Conservation (phyloP, 2,797 vertebrate species). For the Scleropages formosus region DNA sequence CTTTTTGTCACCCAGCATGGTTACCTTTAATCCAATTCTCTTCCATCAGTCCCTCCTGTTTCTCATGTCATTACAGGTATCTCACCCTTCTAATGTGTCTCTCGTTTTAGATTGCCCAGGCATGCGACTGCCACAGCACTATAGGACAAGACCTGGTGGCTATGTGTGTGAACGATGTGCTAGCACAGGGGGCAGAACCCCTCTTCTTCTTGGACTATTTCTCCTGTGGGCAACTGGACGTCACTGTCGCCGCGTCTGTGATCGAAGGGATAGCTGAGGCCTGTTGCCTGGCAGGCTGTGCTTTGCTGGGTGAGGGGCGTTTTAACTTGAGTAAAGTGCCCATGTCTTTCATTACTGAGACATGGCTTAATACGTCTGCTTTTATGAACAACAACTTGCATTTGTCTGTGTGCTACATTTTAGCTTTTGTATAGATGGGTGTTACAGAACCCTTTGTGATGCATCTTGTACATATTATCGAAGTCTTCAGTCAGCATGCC, state of each 20-base stretch:
- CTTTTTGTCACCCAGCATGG: too few relatives aligned
- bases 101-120: constrained; percentile 76
- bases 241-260: constrained; percentile 70
- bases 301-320: constrained; percentile 84
- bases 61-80: not conserved
- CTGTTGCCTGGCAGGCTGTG: constrained; percentile 83
- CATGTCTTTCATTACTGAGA: not conserved
- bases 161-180: constrained; percentile 94
- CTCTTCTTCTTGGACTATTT: constrained; percentile 98
- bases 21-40: too few relatives aligned
- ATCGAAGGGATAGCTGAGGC: constrained; percentile 83
- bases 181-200: constrained; percentile 94
- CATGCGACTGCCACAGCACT: constrained; percentile 73
- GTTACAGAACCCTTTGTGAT: too few relatives aligned
- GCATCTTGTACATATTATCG: too few relatives aligned
- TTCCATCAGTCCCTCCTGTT: not conserved
- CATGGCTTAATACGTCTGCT: too few relatives aligned
- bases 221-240: constrained; percentile 87
- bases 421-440: too few relatives aligned
- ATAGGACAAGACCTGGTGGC: constrained; percentile 95
- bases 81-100: not conserved
- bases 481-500: too few relatives aligned
- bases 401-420: too few relatives aligned
- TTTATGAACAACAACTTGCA: too few relatives aligned
- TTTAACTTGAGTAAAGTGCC: not conserved